A percentile compares a stretch with the other conserved stretches of the same genome.
Conservation (phyloP, 2,888 invertebrate genomes). For the Lagria hirta region DNA sequence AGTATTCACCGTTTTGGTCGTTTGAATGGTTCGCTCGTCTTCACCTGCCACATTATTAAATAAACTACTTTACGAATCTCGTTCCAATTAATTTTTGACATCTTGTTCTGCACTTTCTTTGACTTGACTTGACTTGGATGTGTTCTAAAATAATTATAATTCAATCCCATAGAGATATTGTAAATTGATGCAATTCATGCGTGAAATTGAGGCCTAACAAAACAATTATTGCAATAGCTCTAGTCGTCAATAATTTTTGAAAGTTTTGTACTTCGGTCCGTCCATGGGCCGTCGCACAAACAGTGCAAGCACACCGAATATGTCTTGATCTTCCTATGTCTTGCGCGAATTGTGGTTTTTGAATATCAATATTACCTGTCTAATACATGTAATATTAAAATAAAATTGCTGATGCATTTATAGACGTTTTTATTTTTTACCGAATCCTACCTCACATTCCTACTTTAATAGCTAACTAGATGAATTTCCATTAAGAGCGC, state of each 20-base stretch:
- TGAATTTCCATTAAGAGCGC: too few relatives aligned
- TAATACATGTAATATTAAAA: constrained; percentile 52
- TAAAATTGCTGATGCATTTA: constrained; percentile 48
- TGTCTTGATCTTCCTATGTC: constrained; percentile 53
- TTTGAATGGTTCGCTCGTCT: constrained; percentile 24
- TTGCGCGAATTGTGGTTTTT: constrained; percentile 49
- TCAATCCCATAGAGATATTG: constrained; percentile 26
- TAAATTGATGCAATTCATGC: constrained; percentile 31
- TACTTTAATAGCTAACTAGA: too few relatives aligned
- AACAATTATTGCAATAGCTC: constrained; percentile 47
- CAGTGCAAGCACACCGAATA: constrained; percentile 46
- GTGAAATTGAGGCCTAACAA: constrained; percentile 48
- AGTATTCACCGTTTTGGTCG: constrained; percentile 9
- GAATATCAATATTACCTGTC: constrained; percentile 46
- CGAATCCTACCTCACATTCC: too few relatives aligned
- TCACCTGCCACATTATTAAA: constrained; percentile 40
- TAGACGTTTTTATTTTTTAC: constrained; percentile 3
- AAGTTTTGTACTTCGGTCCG: constrained; percentile 41
- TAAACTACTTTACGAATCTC: constrained; percentile 28
- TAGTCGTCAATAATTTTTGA: constrained; percentile 41
- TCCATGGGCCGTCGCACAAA: constrained; percentile 44
- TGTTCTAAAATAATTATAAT: constrained; percentile 39
- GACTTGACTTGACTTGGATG: constrained; percentile 45
- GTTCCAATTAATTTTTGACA: constrained; percentile 32
- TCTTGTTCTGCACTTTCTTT: constrained; percentile 41